Conservation (phyloP, 2,888 invertebrate genomes). For the Deilephila elpenor region DNA sequence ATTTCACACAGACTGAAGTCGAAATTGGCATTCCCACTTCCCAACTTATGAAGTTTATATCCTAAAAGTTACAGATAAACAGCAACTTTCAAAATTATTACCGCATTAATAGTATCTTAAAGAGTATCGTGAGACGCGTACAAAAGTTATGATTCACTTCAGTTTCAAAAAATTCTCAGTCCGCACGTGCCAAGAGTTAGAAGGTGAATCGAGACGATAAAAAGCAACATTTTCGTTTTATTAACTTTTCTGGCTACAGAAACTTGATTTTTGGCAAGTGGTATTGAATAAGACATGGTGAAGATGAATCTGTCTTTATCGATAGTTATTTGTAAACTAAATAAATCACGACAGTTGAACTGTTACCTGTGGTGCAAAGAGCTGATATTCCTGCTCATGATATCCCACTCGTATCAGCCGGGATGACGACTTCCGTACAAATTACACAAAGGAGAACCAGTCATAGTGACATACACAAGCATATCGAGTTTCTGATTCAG, state of each 20-base stretch:
- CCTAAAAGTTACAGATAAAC: neutral
- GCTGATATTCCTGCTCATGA: no score
- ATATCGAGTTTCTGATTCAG: no score
- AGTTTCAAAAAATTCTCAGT: slow-evolving; percentile 4
- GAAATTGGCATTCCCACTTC: neutral
- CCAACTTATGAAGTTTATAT: neutral
- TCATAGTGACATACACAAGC: no score
- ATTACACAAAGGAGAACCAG: no score
- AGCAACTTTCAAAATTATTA: slow-evolving; percentile 4
- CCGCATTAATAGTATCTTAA: slow-evolving; percentile 12
- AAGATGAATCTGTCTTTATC: neutral
- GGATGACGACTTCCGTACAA: no score
- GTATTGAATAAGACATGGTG: slow-evolving; percentile 37
- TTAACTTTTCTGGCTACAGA: slow-evolving; percentile 41
- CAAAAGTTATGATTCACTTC: slow-evolving; percentile 19
- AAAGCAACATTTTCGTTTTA: slow-evolving; percentile 48
- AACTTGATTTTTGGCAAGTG: slow-evolving; percentile 58
- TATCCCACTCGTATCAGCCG: no score
- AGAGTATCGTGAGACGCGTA: neutral
- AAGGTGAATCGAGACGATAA: slow-evolving; percentile 42
- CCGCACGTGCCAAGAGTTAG: slow-evolving; percentile 30
- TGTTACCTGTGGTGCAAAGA: no score
- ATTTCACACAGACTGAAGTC: no score
- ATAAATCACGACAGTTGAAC: no score
- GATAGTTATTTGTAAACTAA: neutral